Conservation (phyloP, 1,140 invertebrate species). For the Caenorhabditis remanei region DNA sequence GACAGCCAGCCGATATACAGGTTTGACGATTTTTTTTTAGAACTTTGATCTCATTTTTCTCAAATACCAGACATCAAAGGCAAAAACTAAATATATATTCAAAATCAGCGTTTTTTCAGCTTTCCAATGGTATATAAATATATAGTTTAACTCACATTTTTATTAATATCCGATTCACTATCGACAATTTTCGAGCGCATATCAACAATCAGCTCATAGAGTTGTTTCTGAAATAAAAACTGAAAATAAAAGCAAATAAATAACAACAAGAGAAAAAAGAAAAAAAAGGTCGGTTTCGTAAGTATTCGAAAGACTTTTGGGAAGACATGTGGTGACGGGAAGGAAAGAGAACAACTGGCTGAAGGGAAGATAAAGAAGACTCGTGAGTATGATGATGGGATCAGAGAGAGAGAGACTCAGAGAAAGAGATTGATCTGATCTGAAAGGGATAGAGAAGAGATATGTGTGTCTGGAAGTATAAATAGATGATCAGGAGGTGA, state of each 20-base stretch:
- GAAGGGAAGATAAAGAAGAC: background rate
- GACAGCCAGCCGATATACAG: too few relatives aligned
- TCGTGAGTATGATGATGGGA: background rate
- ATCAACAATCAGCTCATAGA: background rate
- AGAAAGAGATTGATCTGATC: conserved; percentile 29
- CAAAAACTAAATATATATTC: too few relatives aligned
- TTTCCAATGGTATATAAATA: too few relatives aligned
- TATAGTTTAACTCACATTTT: background rate
- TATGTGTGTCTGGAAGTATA: conserved; percentile 42
- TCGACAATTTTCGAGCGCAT: conserved; percentile 38
- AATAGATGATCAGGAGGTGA: conserved; percentile 40
- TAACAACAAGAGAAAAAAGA: background rate
- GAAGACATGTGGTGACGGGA: conserved; percentile 30
- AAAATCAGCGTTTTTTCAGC: too few relatives aligned
- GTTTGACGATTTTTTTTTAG: too few relatives aligned
- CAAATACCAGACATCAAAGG: too few relatives aligned
- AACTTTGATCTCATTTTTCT: too few relatives aligned
- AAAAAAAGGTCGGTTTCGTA: background rate
- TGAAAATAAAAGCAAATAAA: conserved; percentile 2
- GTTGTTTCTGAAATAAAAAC: too few relatives aligned
- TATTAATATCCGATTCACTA: background rate
- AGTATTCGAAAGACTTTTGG: background rate
- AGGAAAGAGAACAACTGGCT: conserved; percentile 17
- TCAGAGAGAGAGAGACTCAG: background rate
- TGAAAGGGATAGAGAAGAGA: background rate